These are phyloP conservation scores for Macrosteles quadrilineatus DNA, from an alignment of 1,140 invertebrate genomes.

Conservation along the genomic window DNA sequence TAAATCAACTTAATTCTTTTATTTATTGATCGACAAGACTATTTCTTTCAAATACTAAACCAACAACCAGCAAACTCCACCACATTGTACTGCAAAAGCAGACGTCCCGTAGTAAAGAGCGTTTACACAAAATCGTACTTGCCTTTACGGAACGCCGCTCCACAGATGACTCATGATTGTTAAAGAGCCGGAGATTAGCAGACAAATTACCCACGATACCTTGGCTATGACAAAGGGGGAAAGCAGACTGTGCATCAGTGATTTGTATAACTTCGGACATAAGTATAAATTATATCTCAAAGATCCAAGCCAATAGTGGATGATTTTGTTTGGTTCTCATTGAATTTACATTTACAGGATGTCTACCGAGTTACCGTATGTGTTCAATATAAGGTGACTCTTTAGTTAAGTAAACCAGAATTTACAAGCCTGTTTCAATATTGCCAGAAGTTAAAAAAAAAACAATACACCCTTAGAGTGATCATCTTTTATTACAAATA, in stretches of 20 bases:
- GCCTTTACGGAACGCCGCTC: background rate
- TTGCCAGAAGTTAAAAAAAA: too few species aligned
- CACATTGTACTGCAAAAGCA: constrained; percentile 14
- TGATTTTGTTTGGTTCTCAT: too few species aligned
- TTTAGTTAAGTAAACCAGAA: too few species aligned
- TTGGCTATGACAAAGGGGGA: constrained; percentile 57
- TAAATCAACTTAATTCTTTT: too few species aligned
- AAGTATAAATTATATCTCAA: constrained; percentile 16
- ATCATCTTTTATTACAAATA: too few species aligned
- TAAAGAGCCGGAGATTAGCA: background rate
- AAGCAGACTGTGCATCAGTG: constrained; percentile 46
- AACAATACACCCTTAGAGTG: too few species aligned
- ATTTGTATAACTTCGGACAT: constrained; percentile 20
- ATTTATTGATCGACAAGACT: too few species aligned
- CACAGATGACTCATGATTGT: background rate
- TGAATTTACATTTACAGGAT: too few species aligned
- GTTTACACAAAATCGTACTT: background rate
- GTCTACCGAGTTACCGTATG: too few species aligned
- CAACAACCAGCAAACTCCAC: background rate
- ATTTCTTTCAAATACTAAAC: background rate
- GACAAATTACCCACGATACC: constrained; percentile 45
- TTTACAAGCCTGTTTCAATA: too few species aligned
- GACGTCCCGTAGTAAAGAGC: background rate
- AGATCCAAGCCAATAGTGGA: constrained; percentile 8
- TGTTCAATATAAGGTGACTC: too few species aligned